Percentiles rank a stretch among this genome's conserved stretches.
phyloP scores from a whole-genome alignment of 2,888 invertebrate genomes.

The Drosophila fulvimacula region DNA sequence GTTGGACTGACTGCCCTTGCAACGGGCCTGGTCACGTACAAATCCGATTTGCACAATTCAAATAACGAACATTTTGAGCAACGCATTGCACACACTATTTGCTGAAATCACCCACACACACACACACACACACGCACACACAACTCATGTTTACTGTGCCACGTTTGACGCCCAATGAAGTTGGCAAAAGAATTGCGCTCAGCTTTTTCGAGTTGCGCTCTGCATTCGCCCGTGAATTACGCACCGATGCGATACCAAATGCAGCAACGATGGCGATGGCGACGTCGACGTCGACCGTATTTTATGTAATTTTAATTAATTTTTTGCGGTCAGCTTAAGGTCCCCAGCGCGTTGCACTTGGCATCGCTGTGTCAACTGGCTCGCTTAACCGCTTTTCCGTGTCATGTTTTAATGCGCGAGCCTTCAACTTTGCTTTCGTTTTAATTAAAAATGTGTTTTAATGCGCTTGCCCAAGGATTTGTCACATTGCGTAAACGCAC shows the following conservation, averaged over 20 bases:
- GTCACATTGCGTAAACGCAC: constrained; percentile 22
- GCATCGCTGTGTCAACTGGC: constrained; percentile 23
- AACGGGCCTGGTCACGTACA: constrained; percentile 66
- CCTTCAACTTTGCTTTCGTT: constrained; percentile 74
- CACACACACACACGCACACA: constrained; percentile 3
- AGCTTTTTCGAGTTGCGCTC: constrained; percentile 21
- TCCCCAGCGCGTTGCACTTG: constrained; percentile 41
- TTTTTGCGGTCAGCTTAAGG: constrained; percentile 77
- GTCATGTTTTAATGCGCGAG: constrained; percentile 57
- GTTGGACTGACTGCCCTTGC: constrained; percentile 4
- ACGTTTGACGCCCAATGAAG: constrained; percentile 53
- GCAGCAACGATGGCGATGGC: constrained; percentile 1
- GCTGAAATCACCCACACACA: constrained; percentile 49
- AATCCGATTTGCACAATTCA: constrained; percentile 81
- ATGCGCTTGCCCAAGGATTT: constrained; percentile 66
- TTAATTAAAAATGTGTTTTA: constrained; percentile 78
- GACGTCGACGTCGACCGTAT: constrained; percentile 11
- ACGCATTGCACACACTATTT: constrained; percentile 66
- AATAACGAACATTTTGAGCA: constrained; percentile 68
- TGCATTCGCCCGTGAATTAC: constrained; percentile 54
- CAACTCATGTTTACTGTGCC: constrained; percentile 39
- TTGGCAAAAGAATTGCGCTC: constrained; percentile 35
- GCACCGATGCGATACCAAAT: constrained; percentile 30
- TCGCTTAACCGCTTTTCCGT: constrained; percentile 37
- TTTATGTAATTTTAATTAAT: constrained; percentile 77